Percentiles rank a stretch among this genome's conserved stretches.
These are phyloP conservation scores for Podotricha telesiphe DNA, from an alignment of 2,888 invertebrate species.

Conservation along the genomic window DNA sequence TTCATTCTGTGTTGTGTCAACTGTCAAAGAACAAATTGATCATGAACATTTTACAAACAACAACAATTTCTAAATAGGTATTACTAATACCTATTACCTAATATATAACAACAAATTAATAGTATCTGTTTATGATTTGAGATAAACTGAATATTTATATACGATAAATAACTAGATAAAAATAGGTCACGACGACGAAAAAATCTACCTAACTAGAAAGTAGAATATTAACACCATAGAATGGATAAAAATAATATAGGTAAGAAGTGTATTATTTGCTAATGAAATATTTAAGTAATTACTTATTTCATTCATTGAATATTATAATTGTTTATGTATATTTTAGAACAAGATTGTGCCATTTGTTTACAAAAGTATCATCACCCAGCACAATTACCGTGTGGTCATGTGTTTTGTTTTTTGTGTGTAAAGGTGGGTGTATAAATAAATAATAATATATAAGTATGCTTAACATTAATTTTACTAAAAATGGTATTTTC, in stretches of 20 bases:
- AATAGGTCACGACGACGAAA: neutral
- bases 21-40: conserved; percentile 5
- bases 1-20: neutral
- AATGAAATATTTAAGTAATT: neutral
- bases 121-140: neutral
- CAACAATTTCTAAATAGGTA: neutral
- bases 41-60: conserved; percentile 6
- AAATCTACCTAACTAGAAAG: neutral
- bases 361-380: conserved; percentile 95
- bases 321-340: neutral
- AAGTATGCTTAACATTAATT: neutral
- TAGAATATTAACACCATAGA: conserved; percentile 5
- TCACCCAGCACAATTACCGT: conserved; percentile 96
- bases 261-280: neutral
- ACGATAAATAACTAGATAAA: neutral
- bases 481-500: conserved; percentile 8
- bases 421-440: conserved; percentile 91
- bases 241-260: conserved; percentile 10
- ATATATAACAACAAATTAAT: neutral
- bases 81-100: neutral
- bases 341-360: conserved; percentile 88
- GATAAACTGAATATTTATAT: neutral
- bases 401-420: conserved; percentile 98
- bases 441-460: neutral
- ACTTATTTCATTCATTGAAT: neutral